Evolutionary conservation across 2,113 vertebrate genomes (phyloP), one percentile per base, ranked within the genome.

Genomic region (Pampusana beccarii): DNA sequence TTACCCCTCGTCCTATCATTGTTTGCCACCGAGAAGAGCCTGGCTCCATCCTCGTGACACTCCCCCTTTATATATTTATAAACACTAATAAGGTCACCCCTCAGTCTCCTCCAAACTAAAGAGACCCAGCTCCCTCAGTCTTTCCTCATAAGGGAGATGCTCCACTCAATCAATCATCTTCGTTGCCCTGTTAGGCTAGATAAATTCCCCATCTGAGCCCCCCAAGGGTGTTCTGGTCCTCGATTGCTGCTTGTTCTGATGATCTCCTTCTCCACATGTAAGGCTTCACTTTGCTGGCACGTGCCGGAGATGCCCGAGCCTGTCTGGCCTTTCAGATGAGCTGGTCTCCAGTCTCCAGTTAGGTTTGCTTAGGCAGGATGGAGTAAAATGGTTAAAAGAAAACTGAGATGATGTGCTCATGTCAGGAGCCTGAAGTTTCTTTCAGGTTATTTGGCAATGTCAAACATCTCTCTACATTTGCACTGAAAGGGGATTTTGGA

Each of bases 291-390:
- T 80, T 66, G 42, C 62, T 75, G 38, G 13, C 11, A 6, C 1
- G 1, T 54, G 1, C 0, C 2, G 0, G 7, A 10, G 17, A 6
- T 64, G 31, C 31, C 16, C 44, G 25, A 13, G 38, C 21, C 56
- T 31, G 23, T 18, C 25, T 60, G 14, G 21, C 5, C 11, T 28
- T 40, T 64, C 28, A 14, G 44, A 10, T 33, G 10, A 33, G 56
- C 29, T 16, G 44, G 28, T 80, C 50, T 60, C 8, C 11, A 5
- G 23, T 20, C 51, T 44, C 21, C 34, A 34, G 51, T 71, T 40
- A 17, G 0, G 1, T 77, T 61, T 61, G 8, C 31, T 72, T 64
- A 38, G 38, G 24, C 65, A 56, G 17, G 31, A 38, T 44, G 48
- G 61, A 73, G 6, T 51, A 46, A 83, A 46, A 8, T 13, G 17